Conservation (phyloP, 37 sponge, comb jelly and placozoan genomes). For the Agelas oroides region DNA sequence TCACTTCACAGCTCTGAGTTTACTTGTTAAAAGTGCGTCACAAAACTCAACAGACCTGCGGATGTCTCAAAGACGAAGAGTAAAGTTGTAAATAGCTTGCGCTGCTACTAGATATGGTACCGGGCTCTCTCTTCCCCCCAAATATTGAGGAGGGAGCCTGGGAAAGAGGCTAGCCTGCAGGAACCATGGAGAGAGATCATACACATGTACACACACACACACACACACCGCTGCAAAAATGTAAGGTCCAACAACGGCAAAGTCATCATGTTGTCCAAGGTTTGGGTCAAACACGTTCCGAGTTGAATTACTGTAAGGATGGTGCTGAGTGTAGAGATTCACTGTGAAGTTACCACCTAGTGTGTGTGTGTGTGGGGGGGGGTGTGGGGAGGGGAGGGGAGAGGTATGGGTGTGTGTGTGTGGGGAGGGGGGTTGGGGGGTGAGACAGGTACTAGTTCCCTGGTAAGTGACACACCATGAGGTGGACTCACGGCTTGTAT, state of each 20-base stretch:
- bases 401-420: neutral
- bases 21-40: no score
- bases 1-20: no score
- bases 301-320: slow-evolving; percentile 28
- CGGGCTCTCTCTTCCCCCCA: no score
- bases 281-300: slow-evolving; percentile 59
- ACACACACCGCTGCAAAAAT: slow-evolving; percentile 64
- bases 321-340: slow-evolving; percentile 32
- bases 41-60: no score
- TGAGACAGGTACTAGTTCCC: neutral
- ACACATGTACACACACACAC: no score
- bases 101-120: no score
- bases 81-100: no score
- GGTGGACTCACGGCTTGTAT: neutral
- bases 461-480: neutral
- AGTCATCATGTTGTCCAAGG: slow-evolving; percentile 57
- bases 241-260: slow-evolving; percentile 54
- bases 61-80: no score
- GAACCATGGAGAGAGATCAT: no score
- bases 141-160: no score
- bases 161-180: no score
- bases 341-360: slow-evolving; percentile 43
- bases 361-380: neutral
- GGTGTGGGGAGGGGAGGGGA: neutral
- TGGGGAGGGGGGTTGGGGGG: neutral